A percentile compares a stretch with the other conserved stretches of the same genome.
Evolutionary conservation across 1,140 invertebrate species (phyloP).

Genomic region (Drosophila pectinifera): DNA sequence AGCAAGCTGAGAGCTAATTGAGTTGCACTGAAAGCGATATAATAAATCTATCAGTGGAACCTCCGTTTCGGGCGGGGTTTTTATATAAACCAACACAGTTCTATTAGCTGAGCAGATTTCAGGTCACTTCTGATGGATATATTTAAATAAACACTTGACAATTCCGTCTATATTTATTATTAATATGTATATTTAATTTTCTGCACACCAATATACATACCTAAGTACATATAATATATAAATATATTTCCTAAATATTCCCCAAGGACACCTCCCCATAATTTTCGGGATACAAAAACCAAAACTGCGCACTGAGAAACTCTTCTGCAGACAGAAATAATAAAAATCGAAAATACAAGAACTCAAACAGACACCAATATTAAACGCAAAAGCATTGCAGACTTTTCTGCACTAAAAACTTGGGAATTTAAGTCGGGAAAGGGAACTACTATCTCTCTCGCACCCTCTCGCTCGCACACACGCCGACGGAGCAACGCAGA

Average conservation of each 20-base stretch:
- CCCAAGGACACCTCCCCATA: slow-evolving; percentile 4
- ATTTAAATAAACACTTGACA: too few species aligned
- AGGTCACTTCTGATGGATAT: too few species aligned
- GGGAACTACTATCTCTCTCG: slow-evolving; percentile 10
- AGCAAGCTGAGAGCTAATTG: slow-evolving; percentile 35
- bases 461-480: slow-evolving; percentile 27
- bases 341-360: slow-evolving; percentile 34
- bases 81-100: background rate
- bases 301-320: slow-evolving; percentile 48
- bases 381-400: slow-evolving; percentile 72
- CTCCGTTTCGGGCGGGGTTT: background rate
- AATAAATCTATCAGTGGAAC: slow-evolving; percentile 11
- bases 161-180: too few species aligned
- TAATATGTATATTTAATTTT: too few species aligned
- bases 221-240: too few species aligned
- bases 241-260: too few species aligned
- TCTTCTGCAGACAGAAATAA: slow-evolving; percentile 34
- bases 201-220: too few species aligned
- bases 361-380: slow-evolving; percentile 58
- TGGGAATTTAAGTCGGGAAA: slow-evolving; percentile 68
- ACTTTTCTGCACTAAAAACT: slow-evolving; percentile 80
- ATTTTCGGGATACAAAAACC: slow-evolving; percentile 1
- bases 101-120: too few species aligned
- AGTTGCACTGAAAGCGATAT: slow-evolving; percentile 42
- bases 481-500: slow-evolving; percentile 26